phyloP scores from a whole-genome alignment of 2,113 vertebrate genomes.

The Proterorhinus semilunaris region DNA sequence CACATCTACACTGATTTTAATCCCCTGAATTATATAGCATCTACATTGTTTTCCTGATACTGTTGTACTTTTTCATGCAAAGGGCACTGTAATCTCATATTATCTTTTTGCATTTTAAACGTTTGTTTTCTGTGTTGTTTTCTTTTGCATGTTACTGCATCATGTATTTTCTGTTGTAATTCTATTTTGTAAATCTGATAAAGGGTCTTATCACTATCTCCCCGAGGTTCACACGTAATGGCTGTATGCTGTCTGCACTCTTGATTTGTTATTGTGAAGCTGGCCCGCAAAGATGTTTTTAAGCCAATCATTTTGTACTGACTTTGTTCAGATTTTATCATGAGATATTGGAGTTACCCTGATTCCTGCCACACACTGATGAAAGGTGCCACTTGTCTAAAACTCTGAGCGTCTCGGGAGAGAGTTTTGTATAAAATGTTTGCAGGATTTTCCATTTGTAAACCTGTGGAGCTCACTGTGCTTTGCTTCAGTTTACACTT shows the following conservation, averaged over 20 bases:
- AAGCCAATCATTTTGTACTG: constrained; percentile 29
- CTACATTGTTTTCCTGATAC: background rate
- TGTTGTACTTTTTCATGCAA: constrained; percentile 62
- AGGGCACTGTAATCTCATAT: constrained; percentile 76
- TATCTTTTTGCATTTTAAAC: constrained; percentile 54
- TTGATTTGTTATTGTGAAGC: constrained; percentile 33
- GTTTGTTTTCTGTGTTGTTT: constrained; percentile 49
- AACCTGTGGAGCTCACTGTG: constrained; percentile 57
- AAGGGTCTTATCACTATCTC: constrained; percentile 72
- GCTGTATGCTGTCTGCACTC: constrained; percentile 28
- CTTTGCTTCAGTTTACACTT: constrained; percentile 40
- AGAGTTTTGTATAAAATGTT: constrained; percentile 20
- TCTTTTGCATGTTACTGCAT: constrained; percentile 64
- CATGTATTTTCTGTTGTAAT: constrained; percentile 53
- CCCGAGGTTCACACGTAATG: constrained; percentile 35
- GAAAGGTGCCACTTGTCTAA: constrained; percentile 15
- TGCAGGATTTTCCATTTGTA: no score
- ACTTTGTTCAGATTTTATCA: constrained; percentile 29
- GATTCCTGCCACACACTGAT: constrained; percentile 36
- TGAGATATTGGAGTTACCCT: constrained; percentile 8
- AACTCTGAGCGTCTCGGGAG: constrained; percentile 16
- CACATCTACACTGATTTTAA: background rate
- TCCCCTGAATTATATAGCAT: background rate
- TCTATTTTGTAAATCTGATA: constrained; percentile 59
- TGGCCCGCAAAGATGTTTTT: constrained; percentile 16